A percentile compares a stretch with the other conserved stretches of the same genome.
phyloP scores from a whole-genome alignment of 2,113 vertebrate genomes.

The Pseudopipra pipra region DNA sequence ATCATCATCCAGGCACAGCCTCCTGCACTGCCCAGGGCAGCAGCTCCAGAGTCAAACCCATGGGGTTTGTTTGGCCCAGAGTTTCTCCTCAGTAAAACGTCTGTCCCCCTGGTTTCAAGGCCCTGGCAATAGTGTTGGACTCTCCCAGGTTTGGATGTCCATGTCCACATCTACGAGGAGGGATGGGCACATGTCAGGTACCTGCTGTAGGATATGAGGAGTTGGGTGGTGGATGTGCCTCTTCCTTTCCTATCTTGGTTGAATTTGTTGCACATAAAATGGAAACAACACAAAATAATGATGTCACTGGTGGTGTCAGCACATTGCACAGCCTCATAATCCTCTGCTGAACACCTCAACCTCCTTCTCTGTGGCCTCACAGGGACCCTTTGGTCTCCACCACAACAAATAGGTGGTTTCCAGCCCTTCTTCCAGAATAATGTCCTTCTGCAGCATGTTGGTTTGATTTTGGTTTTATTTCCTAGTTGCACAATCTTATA shows the following conservation, averaged over 20 bases:
- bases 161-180: neutral
- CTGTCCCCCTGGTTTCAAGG: neutral
- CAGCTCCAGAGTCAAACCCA: neutral
- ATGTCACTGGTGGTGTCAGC: neutral
- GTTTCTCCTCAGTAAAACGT: neutral
- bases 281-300: neutral
- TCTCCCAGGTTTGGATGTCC: neutral
- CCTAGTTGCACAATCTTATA: neutral
- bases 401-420: rapidly evolving
- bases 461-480: neutral
- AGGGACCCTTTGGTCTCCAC: neutral
- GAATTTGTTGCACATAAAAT: neutral
- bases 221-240: neutral
- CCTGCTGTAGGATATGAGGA: neutral
- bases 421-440: neutral
- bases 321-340: rapidly evolving
- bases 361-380: rapidly evolving
- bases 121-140: neutral
- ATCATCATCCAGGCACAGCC: neutral
- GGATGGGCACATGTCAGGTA: neutral
- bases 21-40: neutral
- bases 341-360: neutral
- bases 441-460: neutral
- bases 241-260: neutral
- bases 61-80: neutral